Evolutionary conservation across 2,113 vertebrate genomes (phyloP).

Genomic region (Sceloporus undulatus): DNA sequence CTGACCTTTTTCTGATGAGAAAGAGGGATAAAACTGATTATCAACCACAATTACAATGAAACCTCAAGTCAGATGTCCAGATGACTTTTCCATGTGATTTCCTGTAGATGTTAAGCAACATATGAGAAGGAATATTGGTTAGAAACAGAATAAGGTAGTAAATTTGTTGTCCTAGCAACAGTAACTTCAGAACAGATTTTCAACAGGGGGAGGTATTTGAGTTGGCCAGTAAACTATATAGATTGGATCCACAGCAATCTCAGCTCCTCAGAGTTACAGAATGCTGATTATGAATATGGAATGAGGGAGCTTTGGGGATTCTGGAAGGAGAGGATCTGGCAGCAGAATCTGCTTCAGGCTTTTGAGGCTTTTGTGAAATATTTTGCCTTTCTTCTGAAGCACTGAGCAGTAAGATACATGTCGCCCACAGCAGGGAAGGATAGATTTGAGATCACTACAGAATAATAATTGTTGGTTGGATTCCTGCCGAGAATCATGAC

Average conservation of each 20-base stretch:
- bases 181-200: slow-evolving; percentile 65
- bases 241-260: slow-evolving; percentile 63
- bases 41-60: background rate
- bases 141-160: slow-evolving; percentile 24
- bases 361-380: slow-evolving; percentile 9
- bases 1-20: background rate
- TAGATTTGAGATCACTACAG: slow-evolving; percentile 27
- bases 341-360: slow-evolving; percentile 26
- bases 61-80: background rate
- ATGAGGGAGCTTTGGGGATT: slow-evolving; percentile 44
- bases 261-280: slow-evolving; percentile 46
- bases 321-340: slow-evolving; percentile 20
- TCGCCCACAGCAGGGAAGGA: slow-evolving; percentile 23
- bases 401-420: slow-evolving; percentile 4
- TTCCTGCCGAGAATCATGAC: background rate
- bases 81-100: background rate
- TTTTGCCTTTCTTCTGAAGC: slow-evolving; percentile 25
- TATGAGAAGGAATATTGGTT: background rate
- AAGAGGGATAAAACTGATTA: background rate
- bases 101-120: background rate
- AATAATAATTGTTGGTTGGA: slow-evolving; percentile 4
- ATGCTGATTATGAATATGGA: slow-evolving; percentile 56
- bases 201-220: slow-evolving; percentile 70
- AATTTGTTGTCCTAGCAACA: slow-evolving; percentile 23
- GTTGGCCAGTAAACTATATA: slow-evolving; percentile 59